A percentile compares a stretch with the other conserved stretches of the same genome.
Conservation (phyloP, 2,888 invertebrate genomes). For the Brassicogethes aeneus region DNA sequence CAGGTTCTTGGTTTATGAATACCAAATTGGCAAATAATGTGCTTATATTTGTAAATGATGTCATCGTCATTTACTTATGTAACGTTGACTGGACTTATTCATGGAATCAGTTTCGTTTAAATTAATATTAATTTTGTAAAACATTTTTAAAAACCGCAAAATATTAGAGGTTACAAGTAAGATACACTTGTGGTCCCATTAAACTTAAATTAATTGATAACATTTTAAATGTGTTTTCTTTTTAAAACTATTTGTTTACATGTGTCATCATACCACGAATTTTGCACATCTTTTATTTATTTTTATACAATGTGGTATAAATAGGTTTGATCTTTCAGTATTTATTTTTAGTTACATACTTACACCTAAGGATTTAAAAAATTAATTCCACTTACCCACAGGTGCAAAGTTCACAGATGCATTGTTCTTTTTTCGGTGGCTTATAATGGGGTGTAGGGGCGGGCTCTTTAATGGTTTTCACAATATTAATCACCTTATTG, state of each 20-base stretch:
- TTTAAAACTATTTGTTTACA: too few relatives aligned
- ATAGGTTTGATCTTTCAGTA: too few relatives aligned
- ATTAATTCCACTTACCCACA: conserved; percentile 64
- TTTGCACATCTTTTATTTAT: too few relatives aligned
- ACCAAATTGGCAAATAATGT: conserved; percentile 23
- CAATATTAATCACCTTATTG: conserved; percentile 45
- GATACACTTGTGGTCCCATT: too few relatives aligned
- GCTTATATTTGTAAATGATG: conserved; percentile 23
- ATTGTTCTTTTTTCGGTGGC: conserved; percentile 60
- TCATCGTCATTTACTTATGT: conserved; percentile 13
- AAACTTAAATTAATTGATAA: too few relatives aligned
- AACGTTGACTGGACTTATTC: background rate
- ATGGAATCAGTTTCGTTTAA: background rate
- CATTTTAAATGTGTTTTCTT: too few relatives aligned
- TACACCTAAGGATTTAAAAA: too few relatives aligned
- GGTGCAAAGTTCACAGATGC: conserved; percentile 84
- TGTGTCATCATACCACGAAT: too few relatives aligned
- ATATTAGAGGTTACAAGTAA: too few relatives aligned
- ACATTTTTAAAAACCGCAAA: too few relatives aligned
- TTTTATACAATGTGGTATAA: too few relatives aligned
- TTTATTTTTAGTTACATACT: too few relatives aligned
- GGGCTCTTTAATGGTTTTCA: conserved; percentile 36
- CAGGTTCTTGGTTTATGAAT: conserved; percentile 12
- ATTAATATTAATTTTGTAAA: background rate
- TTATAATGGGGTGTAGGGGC: conserved; percentile 31